phyloP scores from a whole-genome alignment of 2,888 invertebrate genomes.

The Lithodes maja region DNA sequence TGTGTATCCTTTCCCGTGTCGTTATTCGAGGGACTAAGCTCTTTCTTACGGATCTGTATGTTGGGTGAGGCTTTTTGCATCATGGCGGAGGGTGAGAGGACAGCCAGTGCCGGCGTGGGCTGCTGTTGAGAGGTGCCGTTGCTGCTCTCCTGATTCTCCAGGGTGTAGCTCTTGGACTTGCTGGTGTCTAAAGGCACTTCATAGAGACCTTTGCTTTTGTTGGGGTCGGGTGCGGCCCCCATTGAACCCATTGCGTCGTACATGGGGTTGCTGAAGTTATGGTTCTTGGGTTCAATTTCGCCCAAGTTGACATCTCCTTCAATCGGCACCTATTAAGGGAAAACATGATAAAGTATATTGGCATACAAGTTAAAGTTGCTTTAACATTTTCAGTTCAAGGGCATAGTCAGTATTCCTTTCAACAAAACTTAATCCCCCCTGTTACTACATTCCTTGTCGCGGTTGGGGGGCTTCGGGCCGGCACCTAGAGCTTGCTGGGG shows the following conservation, averaged over 20 bases:
- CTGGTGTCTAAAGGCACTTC: slow-evolving; percentile 71
- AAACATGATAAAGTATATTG: background rate
- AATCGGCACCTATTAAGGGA: slow-evolving; percentile 79
- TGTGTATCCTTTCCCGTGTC: slow-evolving; percentile 95
- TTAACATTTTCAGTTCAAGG: background rate
- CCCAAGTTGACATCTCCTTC: slow-evolving; percentile 88
- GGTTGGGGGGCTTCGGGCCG: too few species aligned
- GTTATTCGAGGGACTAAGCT: slow-evolving; percentile 86
- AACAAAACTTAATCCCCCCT: too few species aligned
- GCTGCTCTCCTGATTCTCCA: slow-evolving; percentile 49
- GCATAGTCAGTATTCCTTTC: too few species aligned
- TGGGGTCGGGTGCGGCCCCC: slow-evolving; percentile 71
- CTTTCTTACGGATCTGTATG: slow-evolving; percentile 82
- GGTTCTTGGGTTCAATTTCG: slow-evolving; percentile 84
- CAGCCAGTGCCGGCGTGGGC: slow-evolving; percentile 77
- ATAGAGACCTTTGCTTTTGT: slow-evolving; percentile 71
- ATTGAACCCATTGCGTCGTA: slow-evolving; percentile 85
- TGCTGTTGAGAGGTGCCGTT: slow-evolving; percentile 52
- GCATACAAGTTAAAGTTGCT: background rate
- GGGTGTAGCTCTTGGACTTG: slow-evolving; percentile 53
- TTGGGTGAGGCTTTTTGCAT: slow-evolving; percentile 69
- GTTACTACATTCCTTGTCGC: too few species aligned
- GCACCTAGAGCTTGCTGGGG: too few species aligned
- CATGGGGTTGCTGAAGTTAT: slow-evolving; percentile 98
- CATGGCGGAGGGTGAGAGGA: slow-evolving; percentile 70